Evolutionary conservation across 2,888 invertebrate species (phyloP), one percentile per base, ranked within the genome.

Genomic region (Maniola hyperantus): DNA sequence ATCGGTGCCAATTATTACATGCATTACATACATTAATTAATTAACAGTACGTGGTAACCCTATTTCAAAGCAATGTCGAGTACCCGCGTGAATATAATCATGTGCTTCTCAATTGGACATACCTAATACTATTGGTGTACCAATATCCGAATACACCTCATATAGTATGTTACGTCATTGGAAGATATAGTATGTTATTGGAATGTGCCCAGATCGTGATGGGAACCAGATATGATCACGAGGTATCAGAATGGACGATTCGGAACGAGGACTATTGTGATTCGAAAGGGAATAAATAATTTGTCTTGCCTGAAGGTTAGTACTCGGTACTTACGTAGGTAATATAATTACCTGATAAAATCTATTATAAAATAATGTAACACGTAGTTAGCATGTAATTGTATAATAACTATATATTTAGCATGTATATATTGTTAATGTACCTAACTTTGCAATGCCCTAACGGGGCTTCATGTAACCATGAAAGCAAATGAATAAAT

Each of bases 51-150:
- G n/a, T 42, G 57, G 11, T 7, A 57, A 20, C 57, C 64, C 67
- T 53, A 51, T 26, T 20, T 5, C 53, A 20, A 26, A 68, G 68
- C 66, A 61, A 70, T 70, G 70, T 70, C 66, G 68, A 70, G 70
- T 67, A 60, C 60, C 68, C 66, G 20, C 61, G 61, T 50, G 61
- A 61, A 7, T 53, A 66, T 66, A 60, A 68, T 63, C 68, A 55
- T 44, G 51, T 60, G 64, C 64, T 57, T 64, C 55, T 57, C 60
- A 64, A 69, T 69, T 64, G 50, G 59, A 58, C 15, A 18, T 18
- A 48, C 6, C 18, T 48, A 18, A 61, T 48, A 36, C 48, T 44
- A 46, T 18, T 13, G 61, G 61, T 39, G 36, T 50, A 61, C 50
- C 61, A 36, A 61, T 44, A 39, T 46, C 50, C 39, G n/a, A 61